Evolutionary conservation across 92 coral and sea anemone genomes (phyloP), one percentile per base, ranked within the genome.

Genomic region (Paramuricea clavata): DNA sequence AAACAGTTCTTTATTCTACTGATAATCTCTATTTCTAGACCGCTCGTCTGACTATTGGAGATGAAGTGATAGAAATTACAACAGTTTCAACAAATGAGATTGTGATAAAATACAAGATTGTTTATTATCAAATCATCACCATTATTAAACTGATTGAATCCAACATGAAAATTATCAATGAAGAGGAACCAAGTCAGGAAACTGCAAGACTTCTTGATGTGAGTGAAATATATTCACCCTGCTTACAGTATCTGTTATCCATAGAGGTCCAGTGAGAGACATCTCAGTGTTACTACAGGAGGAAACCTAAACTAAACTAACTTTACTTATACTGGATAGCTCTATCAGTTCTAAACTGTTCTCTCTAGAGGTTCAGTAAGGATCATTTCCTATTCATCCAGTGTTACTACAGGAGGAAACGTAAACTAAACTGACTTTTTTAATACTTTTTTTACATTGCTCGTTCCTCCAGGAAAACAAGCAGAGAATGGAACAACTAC

Each of bases 161-260:
- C 30, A 79, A 79, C 22, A 79, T 79, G 84, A 67, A 59, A 67
- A 31, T 10, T 12, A 79, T 79, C 19, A 59, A 61, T 2, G 52
- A 34, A 33, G 84, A 79, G 23, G 84, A 79, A 61, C 84, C 84
- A 79, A 79, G 84, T 60, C 72, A 60, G 30, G 27, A 30, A 36
- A 79, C 84, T 33, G 84, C 84, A 34, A 59, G 39, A 25, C 72
- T 79, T 4, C 84, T 79, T 59, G 73, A 79, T n/a, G 84, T 79
- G 5, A 31, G 83, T 23, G 28, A 39, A 13, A 39, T 17, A 12
- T 17, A 39, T 10, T 39, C 5, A 10, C 10, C 10, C 44, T 39
- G 44, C 44, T 39, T 39, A 10, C 44, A 39, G 44, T n/a, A n/a
- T n/a, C 54, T 47, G 54, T 47, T 47, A 12, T 47, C 19, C 54